Conservation (phyloP, 2,888 invertebrate genomes). For the Euplexia lucipara region DNA sequence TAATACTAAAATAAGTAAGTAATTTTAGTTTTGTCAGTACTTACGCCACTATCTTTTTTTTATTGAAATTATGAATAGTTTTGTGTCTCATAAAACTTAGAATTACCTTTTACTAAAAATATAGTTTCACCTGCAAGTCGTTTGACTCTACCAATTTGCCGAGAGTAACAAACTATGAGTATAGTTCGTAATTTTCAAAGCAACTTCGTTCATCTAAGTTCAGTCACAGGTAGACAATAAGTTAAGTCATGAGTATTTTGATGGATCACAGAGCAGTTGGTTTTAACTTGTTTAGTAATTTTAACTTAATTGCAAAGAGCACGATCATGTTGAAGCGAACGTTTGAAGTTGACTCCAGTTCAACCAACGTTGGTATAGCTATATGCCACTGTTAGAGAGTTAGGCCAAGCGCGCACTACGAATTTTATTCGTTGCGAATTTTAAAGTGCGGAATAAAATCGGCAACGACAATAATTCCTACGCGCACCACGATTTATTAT, state of each 20-base stretch:
- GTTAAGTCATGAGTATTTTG: slow-evolving; percentile 58
- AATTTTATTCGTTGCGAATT: too few species aligned
- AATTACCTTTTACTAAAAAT: not conserved
- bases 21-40: too few species aligned
- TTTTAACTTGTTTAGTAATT: slow-evolving; percentile 60
- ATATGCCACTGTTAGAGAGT: slow-evolving; percentile 12
- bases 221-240: slow-evolving; percentile 61
- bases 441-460: too few species aligned
- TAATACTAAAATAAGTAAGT: too few species aligned
- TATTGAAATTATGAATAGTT: not conserved
- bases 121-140: slow-evolving; percentile 10
- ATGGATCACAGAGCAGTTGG: slow-evolving; percentile 56
- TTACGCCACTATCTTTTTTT: too few species aligned
- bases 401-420: too few species aligned
- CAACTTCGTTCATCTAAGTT: slow-evolving; percentile 44
- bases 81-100: not conserved
- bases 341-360: slow-evolving; percentile 35
- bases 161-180: slow-evolving; percentile 47
- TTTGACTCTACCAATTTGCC: slow-evolving; percentile 47
- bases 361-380: slow-evolving; percentile 16
- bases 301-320: slow-evolving; percentile 43
- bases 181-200: slow-evolving; percentile 33
- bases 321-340: slow-evolving; percentile 20
- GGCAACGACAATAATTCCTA: too few species aligned
- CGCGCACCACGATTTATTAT: too few species aligned